Evolutionary conservation across 2,113 vertebrate genomes (phyloP).

Genomic region (Myiozetetes cayanensis): DNA sequence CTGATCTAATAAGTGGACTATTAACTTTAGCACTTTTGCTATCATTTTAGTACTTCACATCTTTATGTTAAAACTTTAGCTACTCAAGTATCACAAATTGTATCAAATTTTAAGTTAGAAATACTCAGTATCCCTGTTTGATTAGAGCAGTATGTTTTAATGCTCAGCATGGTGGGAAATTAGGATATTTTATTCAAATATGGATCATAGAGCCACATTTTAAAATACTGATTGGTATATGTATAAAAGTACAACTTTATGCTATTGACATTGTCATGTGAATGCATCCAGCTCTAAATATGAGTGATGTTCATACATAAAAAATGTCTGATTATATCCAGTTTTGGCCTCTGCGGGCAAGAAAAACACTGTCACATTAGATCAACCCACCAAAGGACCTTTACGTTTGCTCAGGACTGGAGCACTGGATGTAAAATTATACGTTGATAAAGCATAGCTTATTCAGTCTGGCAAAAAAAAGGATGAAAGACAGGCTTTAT

Average conservation of each 20-base stretch:
- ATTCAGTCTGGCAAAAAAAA: not conserved
- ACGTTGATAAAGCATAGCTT: accelerated
- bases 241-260: not conserved
- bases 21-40: not conserved
- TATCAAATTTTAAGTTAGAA: not conserved
- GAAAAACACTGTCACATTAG: not conserved
- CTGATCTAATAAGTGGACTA: not conserved
- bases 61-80: not conserved
- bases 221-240: not conserved
- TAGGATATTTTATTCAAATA: not conserved
- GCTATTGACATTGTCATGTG: not conserved
- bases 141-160: not conserved
- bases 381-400: not conserved
- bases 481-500: not conserved
- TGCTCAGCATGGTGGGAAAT: not conserved
- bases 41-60: not conserved
- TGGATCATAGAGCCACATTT: not conserved
- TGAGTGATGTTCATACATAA: accelerated
- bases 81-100: not conserved
- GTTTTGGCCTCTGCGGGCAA: not conserved
- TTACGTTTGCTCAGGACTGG: not conserved
- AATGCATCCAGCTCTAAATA: not conserved
- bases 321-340: not conserved
- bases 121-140: not conserved
- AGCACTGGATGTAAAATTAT: not conserved